Base-by-base conservation (phyloP, 2,888 invertebrate genomes). In the Trichogramma dendrolimi region DNA sequence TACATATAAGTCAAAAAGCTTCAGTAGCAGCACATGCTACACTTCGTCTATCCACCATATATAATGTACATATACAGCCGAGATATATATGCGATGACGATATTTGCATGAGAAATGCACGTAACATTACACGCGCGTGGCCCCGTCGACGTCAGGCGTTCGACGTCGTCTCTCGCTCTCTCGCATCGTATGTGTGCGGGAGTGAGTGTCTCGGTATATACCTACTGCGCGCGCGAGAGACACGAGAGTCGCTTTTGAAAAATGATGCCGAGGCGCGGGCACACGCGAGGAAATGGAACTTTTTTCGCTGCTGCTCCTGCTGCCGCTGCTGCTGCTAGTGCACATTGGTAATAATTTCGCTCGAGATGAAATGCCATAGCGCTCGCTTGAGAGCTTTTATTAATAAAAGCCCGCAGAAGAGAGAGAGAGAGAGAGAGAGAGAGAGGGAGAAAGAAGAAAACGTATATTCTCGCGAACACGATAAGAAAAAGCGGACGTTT, bases 61-160 rank as follows among this genome's bases (percentile, higher is more conserved):
- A 27, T 27, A 27, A 27, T 27, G 27, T 27, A 27, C 27, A 27
- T 27, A 27, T 27, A 27, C 27, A 27, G 27, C 27, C 27, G 27
- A 27, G 3, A 27, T 27, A 27, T 27, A 27, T 27, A 55, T 1
- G 55, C 11, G 42, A 62, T 64, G 61, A 63, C 62, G 63, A 67
- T 62, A 64, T 67, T 61, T 64, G 64, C 61, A 63, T 64, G 62
- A 62, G 64, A 62, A 64, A 63, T 66, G 66, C 55, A 63, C 42
- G 58, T 50, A 52, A 61, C 41, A 52, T 27, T 27, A 27, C 27
- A 27, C 27, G 27, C 27, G 27, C 27, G 27, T 27, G 27, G 27
- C 27, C 27, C 27, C 27, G 27, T 27, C 55, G 55, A 55, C 60
- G 53, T 70, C 70, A 71, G 71, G 73, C 72, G 70, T 67, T 72